These are phyloP conservation scores for Percopsis omiscomaycus DNA, from an alignment of 2,797 vertebrate species.

Conservation along the genomic window DNA sequence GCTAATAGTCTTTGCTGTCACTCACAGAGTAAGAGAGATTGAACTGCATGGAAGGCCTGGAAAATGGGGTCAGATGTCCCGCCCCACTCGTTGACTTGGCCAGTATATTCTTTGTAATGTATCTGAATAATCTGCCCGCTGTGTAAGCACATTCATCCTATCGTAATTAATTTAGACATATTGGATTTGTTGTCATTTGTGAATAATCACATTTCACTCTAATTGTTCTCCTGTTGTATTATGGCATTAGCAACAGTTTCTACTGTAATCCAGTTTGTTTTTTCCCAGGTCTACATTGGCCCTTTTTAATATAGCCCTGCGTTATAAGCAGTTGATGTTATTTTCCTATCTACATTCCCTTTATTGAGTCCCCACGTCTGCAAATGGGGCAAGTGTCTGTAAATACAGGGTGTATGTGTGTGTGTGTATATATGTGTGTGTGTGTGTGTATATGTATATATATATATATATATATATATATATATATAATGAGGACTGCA, in stretches of 20 bases:
- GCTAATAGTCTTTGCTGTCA: conserved; percentile 55
- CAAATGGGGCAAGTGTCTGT: conserved; percentile 69
- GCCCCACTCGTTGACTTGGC: conserved; percentile 35
- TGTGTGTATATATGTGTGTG: conserved; percentile 3
- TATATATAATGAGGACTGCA: conserved; percentile 19
- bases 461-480: background rate
- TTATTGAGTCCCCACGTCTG: conserved; percentile 55
- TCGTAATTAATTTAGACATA: conserved; percentile 35
- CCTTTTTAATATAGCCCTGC: conserved; percentile 17
- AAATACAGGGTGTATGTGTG: conserved; percentile 44
- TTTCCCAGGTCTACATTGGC: background rate
- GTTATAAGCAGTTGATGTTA: conserved; percentile 20
- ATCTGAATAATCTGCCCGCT: conserved; percentile 36
- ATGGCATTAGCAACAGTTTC: conserved; percentile 10
- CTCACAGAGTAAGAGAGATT: conserved; percentile 43
- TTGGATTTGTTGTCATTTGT: conserved; percentile 19
- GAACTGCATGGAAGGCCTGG: conserved; percentile 28
- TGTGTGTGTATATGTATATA: background rate
- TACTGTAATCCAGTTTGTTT: conserved; percentile 5
- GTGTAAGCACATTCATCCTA: conserved; percentile 33
- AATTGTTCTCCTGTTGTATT: conserved; percentile 4
- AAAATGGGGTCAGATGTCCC: conserved; percentile 54
- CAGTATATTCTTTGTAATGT: conserved; percentile 23
- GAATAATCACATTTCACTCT: conserved; percentile 4
- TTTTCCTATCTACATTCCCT: conserved; percentile 17